Evolutionary conservation across 1,140 invertebrate species (phyloP).

Genomic region (Ostrea denselamellosa): DNA sequence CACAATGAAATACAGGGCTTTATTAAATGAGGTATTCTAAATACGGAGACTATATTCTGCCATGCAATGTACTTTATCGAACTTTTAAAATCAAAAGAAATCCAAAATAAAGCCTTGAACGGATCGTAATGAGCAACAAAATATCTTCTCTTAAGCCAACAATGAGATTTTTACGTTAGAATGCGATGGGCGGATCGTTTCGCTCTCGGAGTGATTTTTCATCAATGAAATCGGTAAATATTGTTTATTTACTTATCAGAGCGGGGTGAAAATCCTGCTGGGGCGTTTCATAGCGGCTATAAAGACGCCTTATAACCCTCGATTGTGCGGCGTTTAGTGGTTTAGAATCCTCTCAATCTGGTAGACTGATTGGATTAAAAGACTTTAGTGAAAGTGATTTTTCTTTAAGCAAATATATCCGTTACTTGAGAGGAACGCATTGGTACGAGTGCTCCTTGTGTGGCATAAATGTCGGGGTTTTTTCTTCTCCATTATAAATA

Average conservation of each 20-base stretch:
- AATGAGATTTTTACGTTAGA: background rate
- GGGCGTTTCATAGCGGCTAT: background rate
- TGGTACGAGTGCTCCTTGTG: background rate
- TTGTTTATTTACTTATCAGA: conserved; percentile 23
- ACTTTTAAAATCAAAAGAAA: background rate
- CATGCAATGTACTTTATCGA: background rate
- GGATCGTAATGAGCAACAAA: background rate
- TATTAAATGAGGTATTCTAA: background rate
- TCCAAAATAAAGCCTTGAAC: background rate
- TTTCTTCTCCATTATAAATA: too few species aligned
- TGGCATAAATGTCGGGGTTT: background rate
- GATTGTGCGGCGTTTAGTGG: background rate
- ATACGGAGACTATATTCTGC: background rate
- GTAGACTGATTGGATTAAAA: conserved; percentile 10
- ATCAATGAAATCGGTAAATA: conserved; percentile 37
- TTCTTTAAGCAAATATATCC: conserved; percentile 16
- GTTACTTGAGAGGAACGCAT: background rate
- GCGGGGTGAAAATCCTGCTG: background rate
- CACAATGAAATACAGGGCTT: background rate
- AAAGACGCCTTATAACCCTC: background rate
- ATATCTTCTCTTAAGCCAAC: background rate
- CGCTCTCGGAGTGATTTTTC: conserved; percentile 18
- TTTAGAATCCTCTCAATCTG: background rate
- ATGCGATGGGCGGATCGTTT: background rate
- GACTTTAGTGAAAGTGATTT: conserved; percentile 30